Percentiles rank a stretch among this genome's conserved stretches.
Evolutionary conservation across 2,888 invertebrate genomes (phyloP).

Genomic region (Hymenopus coronatus): DNA sequence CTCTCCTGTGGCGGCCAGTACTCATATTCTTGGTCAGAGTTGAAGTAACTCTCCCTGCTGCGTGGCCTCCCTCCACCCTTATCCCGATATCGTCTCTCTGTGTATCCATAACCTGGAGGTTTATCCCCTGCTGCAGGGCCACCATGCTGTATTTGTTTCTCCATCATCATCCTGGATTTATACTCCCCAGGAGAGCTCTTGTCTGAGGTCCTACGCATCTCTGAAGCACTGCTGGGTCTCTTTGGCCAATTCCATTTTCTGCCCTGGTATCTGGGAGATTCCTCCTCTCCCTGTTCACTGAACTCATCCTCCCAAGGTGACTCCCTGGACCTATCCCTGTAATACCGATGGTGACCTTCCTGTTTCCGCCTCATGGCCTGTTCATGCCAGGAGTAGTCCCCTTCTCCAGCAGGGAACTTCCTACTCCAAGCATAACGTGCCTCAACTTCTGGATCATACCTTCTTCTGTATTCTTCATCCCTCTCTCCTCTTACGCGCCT

Average conservation of each 20-base stretch:
- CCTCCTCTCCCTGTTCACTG: conserved; percentile 44
- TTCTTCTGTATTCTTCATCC: conserved; percentile 42
- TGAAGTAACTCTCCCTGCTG: conserved; percentile 46
- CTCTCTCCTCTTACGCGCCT: conserved; percentile 23
- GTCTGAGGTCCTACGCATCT: conserved; percentile 43
- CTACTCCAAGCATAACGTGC: conserved; percentile 27
- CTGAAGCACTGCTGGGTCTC: conserved; percentile 57
- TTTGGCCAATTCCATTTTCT: conserved; percentile 49
- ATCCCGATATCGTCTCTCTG: conserved; percentile 45
- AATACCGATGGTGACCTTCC: conserved; percentile 44
- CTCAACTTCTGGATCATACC: conserved; percentile 37
- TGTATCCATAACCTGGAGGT: conserved; percentile 2
- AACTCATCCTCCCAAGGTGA: conserved; percentile 62
- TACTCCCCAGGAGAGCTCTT: conserved; percentile 31
- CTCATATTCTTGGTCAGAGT: conserved; percentile 31
- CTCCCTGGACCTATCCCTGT: conserved; percentile 47
- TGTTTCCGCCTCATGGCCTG: conserved; percentile 45
- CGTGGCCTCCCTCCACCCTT: conserved; percentile 46
- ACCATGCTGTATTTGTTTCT: conserved; percentile 23
- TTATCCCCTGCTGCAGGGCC: conserved; percentile 18
- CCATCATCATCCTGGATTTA: conserved; percentile 19
- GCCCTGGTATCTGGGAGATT: conserved; percentile 43
- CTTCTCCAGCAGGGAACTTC: conserved; percentile 16
- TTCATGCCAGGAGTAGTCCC: conserved; percentile 42
- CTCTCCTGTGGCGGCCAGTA: conserved; percentile 40